phyloP scores from a whole-genome alignment of 2,113 vertebrate species.

The Ophthalmolycus amberensis region DNA sequence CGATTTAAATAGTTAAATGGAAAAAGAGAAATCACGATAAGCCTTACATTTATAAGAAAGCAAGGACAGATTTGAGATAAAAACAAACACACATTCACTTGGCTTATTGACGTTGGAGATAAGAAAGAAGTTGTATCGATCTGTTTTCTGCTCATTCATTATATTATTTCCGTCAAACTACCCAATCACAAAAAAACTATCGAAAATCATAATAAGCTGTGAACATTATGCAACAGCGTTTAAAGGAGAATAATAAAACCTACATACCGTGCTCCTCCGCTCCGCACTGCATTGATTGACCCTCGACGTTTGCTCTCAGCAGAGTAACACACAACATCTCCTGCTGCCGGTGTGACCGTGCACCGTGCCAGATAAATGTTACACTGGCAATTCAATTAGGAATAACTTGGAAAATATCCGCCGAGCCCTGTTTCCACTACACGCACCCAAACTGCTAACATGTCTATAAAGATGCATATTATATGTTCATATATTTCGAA shows the following conservation, averaged over 20 bases:
- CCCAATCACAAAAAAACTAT: background rate
- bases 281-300: slow-evolving; percentile 88
- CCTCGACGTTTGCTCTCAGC: slow-evolving; percentile 83
- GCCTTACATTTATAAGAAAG: background rate
- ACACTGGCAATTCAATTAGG: slow-evolving; percentile 92
- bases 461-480: background rate
- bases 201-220: background rate
- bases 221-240: slow-evolving; percentile 7
- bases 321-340: slow-evolving; percentile 82
- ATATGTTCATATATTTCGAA: background rate
- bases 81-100: slow-evolving; percentile 26
- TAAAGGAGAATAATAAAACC: slow-evolving; percentile 46
- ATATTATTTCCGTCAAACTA: slow-evolving; percentile 40
- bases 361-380: slow-evolving; percentile 89
- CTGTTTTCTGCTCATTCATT: slow-evolving; percentile 30
- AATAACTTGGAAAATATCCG: slow-evolving; percentile 83
- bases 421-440: background rate
- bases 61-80: slow-evolving; percentile 39
- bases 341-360: slow-evolving; percentile 86
- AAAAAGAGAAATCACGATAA: background rate
- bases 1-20: background rate
- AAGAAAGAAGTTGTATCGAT: slow-evolving; percentile 45
- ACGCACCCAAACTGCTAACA: background rate
- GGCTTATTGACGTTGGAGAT: slow-evolving; percentile 49
- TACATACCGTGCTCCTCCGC: slow-evolving; percentile 86